phyloP scores from a whole-genome alignment of 2,113 vertebrate species.

The rabbit (Oryctolagus cuniculus) region DNA sequence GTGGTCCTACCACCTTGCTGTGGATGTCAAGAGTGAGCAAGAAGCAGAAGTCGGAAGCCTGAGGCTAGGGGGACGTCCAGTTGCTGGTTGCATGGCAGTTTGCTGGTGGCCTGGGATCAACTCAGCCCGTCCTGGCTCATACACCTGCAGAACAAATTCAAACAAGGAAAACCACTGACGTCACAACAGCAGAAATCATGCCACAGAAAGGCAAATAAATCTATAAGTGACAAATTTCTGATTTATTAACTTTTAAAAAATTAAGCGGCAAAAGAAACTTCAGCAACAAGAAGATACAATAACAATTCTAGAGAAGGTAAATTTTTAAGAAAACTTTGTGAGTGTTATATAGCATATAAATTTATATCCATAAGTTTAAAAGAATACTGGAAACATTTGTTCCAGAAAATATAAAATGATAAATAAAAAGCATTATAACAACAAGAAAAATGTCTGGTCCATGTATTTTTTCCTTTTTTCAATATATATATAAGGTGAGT shows the following conservation, averaged over 20 bases:
- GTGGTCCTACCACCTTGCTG: too few relatives aligned
- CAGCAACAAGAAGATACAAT: too few relatives aligned
- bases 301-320: neutral
- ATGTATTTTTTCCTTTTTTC: too few relatives aligned
- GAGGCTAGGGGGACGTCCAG: neutral
- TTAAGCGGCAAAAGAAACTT: neutral
- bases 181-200: too few relatives aligned
- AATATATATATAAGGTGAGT: too few relatives aligned
- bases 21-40: fast-evolving
- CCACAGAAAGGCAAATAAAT: too few relatives aligned
- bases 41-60: fast-evolving
- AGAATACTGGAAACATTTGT: neutral
- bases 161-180: too few relatives aligned
- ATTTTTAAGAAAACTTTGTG: neutral
- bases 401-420: neutral
- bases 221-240: too few relatives aligned
- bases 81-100: too few relatives aligned
- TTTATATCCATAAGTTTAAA: neutral
- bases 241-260: neutral
- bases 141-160: too few relatives aligned
- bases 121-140: too few relatives aligned
- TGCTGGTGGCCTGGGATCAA: neutral
- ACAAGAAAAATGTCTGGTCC: neutral
- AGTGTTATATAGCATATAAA: too few relatives aligned
- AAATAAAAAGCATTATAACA: neutral